Percentiles rank a stretch among this genome's conserved stretches.
These are phyloP conservation scores for Diploptera punctata DNA, from an alignment of 2,888 invertebrate genomes.

Conservation along the genomic window DNA sequence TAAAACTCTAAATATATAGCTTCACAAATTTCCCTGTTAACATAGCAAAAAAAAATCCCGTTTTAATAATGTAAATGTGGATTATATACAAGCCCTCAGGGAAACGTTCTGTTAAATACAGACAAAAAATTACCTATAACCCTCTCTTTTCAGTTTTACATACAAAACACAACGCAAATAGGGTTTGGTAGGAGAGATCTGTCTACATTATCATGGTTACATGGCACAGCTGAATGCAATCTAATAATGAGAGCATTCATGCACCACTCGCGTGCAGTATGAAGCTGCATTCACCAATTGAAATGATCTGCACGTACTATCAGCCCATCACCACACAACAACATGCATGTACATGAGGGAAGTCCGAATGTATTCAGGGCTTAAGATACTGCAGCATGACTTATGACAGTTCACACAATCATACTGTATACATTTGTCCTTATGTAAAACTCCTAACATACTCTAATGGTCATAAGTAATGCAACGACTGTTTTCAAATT, in stretches of 20 bases:
- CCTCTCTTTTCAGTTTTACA: not conserved
- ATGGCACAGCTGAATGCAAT: conserved; percentile 25
- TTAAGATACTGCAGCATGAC: no score
- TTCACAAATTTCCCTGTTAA: conserved; percentile 8
- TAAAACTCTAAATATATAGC: not conserved
- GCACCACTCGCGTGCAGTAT: conserved; percentile 25
- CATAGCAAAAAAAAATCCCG: not conserved
- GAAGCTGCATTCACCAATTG: conserved; percentile 27
- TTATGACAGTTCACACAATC: no score
- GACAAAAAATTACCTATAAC: conserved; percentile 20
- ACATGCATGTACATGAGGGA: not conserved
- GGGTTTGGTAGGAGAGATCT: conserved; percentile 14
- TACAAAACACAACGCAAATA: conserved; percentile 25
- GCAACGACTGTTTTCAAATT: no score
- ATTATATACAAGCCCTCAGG: conserved; percentile 19
- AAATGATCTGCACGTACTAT: conserved; percentile 24
- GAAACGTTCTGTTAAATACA: conserved; percentile 8
- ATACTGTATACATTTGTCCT: no score
- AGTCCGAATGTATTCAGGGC: not conserved
- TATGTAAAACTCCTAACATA: no score
- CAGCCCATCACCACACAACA: conserved; percentile 16
- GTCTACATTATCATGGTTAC: conserved; percentile 21
- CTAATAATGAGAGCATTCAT: conserved; percentile 26
- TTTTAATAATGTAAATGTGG: conserved; percentile 5
- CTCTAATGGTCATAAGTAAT: no score